A percentile compares a stretch with the other conserved stretches of the same genome.
Evolutionary conservation across 2,797 vertebrate genomes (phyloP).

Genomic region (Pteropus rufus): DNA sequence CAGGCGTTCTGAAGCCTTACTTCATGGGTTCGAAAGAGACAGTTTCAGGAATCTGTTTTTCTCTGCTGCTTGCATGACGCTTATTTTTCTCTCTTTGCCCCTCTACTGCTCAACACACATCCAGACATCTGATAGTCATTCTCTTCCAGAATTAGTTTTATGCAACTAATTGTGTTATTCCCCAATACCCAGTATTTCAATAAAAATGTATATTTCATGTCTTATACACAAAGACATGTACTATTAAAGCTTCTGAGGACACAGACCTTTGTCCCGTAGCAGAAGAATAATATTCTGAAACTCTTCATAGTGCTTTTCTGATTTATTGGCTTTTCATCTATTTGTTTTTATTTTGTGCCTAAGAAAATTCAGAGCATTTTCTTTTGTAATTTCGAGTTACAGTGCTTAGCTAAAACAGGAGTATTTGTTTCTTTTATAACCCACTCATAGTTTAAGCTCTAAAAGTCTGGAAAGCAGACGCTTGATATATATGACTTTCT

Average conservation of each 20-base stretch:
- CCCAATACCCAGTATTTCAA: background rate
- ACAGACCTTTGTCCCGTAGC: background rate
- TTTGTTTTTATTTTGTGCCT: background rate
- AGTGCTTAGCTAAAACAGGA: background rate
- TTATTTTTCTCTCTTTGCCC: background rate
- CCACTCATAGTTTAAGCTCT: background rate
- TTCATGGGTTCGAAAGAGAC: background rate
- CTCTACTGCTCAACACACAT: background rate
- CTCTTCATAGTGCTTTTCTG: background rate
- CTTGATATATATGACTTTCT: background rate
- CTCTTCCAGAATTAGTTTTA: background rate
- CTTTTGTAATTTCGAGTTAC: background rate
- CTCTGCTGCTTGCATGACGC: background rate
- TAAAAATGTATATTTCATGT: background rate
- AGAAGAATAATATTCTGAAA: background rate
- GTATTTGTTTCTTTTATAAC: background rate
- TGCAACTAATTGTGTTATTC: background rate
- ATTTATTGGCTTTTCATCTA: background rate
- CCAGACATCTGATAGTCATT: background rate
- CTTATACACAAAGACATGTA: background rate
- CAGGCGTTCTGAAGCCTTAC: background rate
- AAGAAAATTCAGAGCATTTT: background rate
- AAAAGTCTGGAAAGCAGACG: background rate
- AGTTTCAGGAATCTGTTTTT: background rate
- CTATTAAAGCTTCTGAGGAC: background rate